These are phyloP conservation scores for Marmota monax DNA, from an alignment of 2,113 vertebrate species.

Conservation along the genomic window DNA sequence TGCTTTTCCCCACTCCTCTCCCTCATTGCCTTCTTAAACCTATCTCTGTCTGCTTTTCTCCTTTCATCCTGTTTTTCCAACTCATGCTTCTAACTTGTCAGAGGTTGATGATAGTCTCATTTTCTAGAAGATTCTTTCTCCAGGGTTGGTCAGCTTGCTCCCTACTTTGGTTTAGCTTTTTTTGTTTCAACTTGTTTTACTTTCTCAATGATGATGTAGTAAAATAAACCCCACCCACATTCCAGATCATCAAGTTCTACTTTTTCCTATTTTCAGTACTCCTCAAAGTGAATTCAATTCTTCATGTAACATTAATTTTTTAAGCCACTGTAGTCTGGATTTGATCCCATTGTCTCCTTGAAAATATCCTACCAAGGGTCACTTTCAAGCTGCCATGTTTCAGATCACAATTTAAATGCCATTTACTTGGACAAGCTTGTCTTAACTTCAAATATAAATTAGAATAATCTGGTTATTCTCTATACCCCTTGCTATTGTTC, in stretches of 20 bases:
- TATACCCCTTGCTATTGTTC: not conserved
- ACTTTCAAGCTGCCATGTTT: not conserved
- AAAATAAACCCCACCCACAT: not conserved
- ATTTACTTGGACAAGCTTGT: not conserved
- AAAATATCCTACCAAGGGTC: constrained; percentile 4
- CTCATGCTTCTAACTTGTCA: not conserved
- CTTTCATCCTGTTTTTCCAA: not conserved
- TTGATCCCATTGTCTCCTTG: not conserved
- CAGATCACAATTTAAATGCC: constrained; percentile 42
- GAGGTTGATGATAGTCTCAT: no score
- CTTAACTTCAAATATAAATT: not conserved
- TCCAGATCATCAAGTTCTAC: not conserved
- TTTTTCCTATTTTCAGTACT: constrained; percentile 41
- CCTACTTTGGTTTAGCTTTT: not conserved
- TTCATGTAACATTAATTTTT: constrained; percentile 56
- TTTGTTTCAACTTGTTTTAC: not conserved
- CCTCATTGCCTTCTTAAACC: not conserved
- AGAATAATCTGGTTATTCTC: not conserved
- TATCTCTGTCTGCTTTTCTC: not conserved
- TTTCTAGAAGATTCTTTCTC: not conserved
- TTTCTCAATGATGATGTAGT: not conserved
- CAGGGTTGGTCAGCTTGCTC: not conserved
- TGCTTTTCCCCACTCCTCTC: not conserved
- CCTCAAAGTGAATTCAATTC: constrained; percentile 49
- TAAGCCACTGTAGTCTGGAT: not conserved